Evolutionary conservation across 2,888 invertebrate genomes (phyloP).

Genomic region (Cephus nigrinus): DNA sequence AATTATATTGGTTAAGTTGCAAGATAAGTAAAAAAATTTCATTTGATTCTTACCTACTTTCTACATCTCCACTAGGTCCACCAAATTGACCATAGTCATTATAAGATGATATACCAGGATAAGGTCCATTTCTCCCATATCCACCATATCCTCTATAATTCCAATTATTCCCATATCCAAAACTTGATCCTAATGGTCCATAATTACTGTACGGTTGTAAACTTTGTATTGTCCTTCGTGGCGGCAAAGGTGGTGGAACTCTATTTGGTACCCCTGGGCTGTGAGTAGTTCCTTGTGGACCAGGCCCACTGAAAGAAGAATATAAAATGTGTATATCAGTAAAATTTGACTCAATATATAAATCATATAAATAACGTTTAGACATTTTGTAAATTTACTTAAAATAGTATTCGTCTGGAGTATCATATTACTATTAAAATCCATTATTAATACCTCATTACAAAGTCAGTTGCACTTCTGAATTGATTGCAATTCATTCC

Average conservation of each 20-base stretch:
- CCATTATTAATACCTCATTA: slow-evolving; percentile 40
- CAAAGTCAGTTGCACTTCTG: slow-evolving; percentile 41
- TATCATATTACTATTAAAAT: not conserved
- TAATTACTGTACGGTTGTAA: slow-evolving; percentile 36
- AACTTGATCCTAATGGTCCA: slow-evolving; percentile 47
- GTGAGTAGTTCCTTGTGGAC: slow-evolving; percentile 17
- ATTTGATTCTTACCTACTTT: slow-evolving; percentile 69
- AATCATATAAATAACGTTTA: not conserved
- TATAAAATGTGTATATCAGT: too few relatives aligned
- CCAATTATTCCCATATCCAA: slow-evolving; percentile 53
- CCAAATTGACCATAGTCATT: slow-evolving; percentile 42
- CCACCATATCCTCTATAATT: slow-evolving; percentile 53
- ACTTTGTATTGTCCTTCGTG: slow-evolving; percentile 41
- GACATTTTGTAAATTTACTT: not conserved
- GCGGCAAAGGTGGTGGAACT: slow-evolving; percentile 56
- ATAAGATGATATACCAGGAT: slow-evolving; percentile 34
- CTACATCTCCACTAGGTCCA: slow-evolving; percentile 69
- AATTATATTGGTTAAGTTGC: too few relatives aligned
- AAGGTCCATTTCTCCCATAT: slow-evolving; percentile 66
- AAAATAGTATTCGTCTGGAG: not conserved
- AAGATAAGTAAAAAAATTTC: too few relatives aligned
- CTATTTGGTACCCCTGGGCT: slow-evolving; percentile 12
- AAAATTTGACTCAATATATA: slow-evolving; percentile 7
- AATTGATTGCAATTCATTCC: slow-evolving; percentile 41
- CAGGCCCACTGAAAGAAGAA: slow-evolving; percentile 20